Percentiles rank a stretch among this genome's conserved stretches.
Evolutionary conservation across 2,113 vertebrate species (phyloP).

Genomic region (Elephantulus edwardii): DNA sequence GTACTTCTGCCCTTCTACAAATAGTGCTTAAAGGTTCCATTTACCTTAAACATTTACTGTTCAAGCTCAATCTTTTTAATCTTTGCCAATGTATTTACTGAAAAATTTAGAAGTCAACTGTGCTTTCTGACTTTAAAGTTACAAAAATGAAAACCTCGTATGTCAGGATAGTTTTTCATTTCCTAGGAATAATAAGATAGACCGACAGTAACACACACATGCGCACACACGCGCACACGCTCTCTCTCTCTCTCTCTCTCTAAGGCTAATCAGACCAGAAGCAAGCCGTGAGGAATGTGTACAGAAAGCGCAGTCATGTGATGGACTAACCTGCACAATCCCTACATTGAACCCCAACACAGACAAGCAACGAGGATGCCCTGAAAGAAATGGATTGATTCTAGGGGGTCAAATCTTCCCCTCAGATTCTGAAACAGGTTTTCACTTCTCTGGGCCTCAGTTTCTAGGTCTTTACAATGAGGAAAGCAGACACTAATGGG

Average conservation of each 20-base stretch:
- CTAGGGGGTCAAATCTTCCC: background rate
- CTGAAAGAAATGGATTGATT: background rate
- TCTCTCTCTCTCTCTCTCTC: too few relatives aligned
- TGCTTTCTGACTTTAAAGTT: background rate
- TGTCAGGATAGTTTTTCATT: background rate
- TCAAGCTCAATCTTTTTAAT: background rate
- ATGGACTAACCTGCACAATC: background rate
- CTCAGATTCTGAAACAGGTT: background rate
- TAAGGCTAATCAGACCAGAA: background rate
- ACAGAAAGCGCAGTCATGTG: background rate
- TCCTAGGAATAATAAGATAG: slow-evolving; percentile 17
- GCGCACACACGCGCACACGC: too few relatives aligned
- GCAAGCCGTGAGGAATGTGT: background rate
- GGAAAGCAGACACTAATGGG: background rate
- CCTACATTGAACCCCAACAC: background rate
- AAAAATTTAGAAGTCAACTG: background rate
- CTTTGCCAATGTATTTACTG: background rate
- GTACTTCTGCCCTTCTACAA: background rate
- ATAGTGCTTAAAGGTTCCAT: background rate
- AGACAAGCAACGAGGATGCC: background rate
- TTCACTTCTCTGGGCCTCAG: background rate
- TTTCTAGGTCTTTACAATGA: background rate
- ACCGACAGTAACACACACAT: too few relatives aligned
- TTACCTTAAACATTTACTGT: background rate
- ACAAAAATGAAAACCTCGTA: background rate